Base-by-base conservation (phyloP, 2,113 vertebrate genomes). In the Drymodes brunneopygia region DNA sequence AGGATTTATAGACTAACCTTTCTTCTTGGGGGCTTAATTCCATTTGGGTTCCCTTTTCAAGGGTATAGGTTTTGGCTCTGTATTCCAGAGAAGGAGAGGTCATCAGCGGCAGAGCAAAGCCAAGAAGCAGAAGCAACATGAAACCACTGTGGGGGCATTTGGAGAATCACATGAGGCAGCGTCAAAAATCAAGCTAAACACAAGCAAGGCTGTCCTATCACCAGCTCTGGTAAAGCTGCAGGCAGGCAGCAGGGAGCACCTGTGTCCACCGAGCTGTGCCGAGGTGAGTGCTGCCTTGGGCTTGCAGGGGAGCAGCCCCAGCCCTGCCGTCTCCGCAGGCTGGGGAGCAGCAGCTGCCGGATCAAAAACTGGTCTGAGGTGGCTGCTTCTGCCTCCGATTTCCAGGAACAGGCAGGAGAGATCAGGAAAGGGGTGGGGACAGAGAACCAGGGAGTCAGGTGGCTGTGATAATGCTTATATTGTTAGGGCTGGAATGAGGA, bases 401-500 rank as follows among this genome's bases (percentile, higher is more conserved):
- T 81, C 60, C 83, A 91, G 57, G 27, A 92, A 89, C 31, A 2
- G 1, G 20, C 31, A 72, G 65, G 45, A 81, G 57, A 91, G 82
- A 73, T 48, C 77, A 79, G 1, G 6, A 75, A 86, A 87, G 73
- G 86, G 95, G 94, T 87, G 94, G 89, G 22, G 69, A 92, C 65
- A n/a, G 51, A 51, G 65, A 60, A 70, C 38, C 67, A 12, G 33
- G 72, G 69, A 86, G 77, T 91, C 95, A 92, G 83, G 81, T 91
- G 80, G 12, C 38, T 81, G 64, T 81, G 66, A 81, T 96, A 97
- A 95, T 89, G 48, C 61, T 92, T 78, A 78, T 79, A 97, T 95
- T 97, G 95, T 97, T 95, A 86, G 45, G 57, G 53, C 40, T 92
- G 91, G 95, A 95, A 95, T 74, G 83, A 97, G 95, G 95, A 96